A percentile compares a stretch with the other conserved stretches of the same genome.
phyloP scores from a whole-genome alignment of 2,113 vertebrate species.

The Hystrix cristata region DNA sequence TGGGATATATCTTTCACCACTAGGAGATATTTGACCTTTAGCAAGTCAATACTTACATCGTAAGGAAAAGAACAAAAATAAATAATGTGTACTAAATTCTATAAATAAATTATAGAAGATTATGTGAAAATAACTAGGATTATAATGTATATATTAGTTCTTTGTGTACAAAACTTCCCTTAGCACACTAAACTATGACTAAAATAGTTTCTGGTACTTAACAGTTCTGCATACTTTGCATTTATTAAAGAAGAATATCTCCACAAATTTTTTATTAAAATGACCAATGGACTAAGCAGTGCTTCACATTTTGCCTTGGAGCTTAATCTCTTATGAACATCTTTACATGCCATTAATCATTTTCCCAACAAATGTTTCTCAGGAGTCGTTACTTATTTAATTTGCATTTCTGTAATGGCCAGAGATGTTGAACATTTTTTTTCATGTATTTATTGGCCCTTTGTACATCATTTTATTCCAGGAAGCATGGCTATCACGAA shows the following conservation, averaged over 20 bases:
- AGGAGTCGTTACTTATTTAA: slow-evolving; percentile 30
- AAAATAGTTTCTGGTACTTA: neutral
- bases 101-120: slow-evolving; percentile 11
- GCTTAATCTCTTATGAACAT: neutral
- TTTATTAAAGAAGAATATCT: slow-evolving; percentile 7
- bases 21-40: neutral
- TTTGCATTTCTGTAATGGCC: neutral
- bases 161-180: neutral
- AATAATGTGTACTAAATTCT: neutral
- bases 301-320: neutral
- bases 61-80: neutral
- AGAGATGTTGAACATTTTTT: neutral
- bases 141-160: slow-evolving; percentile 4
- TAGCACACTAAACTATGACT: neutral
- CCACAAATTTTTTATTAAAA: slow-evolving; percentile 13
- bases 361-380: slow-evolving; percentile 38
- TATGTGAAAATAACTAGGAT: neutral
- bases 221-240: neutral
- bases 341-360: slow-evolving; percentile 35
- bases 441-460: neutral
- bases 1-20: neutral
- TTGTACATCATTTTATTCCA: neutral
- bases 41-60: neutral
- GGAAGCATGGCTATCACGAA: neutral
- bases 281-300: neutral